These are phyloP conservation scores for Ivindomyrus marchei DNA, from an alignment of 2,113 vertebrate species.

Conservation along the genomic window DNA sequence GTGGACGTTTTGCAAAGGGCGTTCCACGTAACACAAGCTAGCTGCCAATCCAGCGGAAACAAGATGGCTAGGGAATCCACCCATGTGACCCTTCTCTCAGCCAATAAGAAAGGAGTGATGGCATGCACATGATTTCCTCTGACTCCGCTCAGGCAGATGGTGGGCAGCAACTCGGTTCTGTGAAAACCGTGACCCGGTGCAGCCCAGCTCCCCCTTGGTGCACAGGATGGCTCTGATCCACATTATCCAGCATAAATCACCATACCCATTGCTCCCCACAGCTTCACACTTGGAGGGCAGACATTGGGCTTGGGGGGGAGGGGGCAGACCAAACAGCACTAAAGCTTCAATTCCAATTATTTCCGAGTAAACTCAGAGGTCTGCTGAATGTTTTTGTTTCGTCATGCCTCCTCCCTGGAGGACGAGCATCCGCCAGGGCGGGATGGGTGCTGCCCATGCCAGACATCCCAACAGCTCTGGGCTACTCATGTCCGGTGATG, in stretches of 20 bases:
- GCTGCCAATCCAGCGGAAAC: background rate
- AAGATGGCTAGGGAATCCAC: background rate
- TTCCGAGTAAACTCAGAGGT: background rate
- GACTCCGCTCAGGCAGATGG: background rate
- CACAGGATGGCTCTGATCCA: slow-evolving; percentile 18
- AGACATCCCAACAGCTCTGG: background rate
- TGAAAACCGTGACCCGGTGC: background rate
- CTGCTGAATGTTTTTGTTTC: background rate
- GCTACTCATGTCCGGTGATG: background rate
- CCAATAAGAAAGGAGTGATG: background rate
- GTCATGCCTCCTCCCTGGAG: background rate
- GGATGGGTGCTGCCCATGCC: background rate
- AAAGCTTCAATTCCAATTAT: slow-evolving; percentile 27
- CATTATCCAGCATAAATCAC: slow-evolving; percentile 31
- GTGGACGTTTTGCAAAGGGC: slow-evolving; percentile 42
- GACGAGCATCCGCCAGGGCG: background rate
- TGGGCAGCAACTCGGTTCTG: background rate
- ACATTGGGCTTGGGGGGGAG: background rate
- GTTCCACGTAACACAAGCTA: background rate
- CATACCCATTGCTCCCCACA: background rate
- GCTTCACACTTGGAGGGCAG: slow-evolving; percentile 7
- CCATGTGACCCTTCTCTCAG: background rate
- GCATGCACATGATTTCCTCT: too few relatives aligned
- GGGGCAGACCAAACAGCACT: slow-evolving; percentile 8
- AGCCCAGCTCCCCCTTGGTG: background rate